Evolutionary conservation across 2,113 vertebrate genomes (phyloP).

Genomic region (Phrynocephalus versicolor): DNA sequence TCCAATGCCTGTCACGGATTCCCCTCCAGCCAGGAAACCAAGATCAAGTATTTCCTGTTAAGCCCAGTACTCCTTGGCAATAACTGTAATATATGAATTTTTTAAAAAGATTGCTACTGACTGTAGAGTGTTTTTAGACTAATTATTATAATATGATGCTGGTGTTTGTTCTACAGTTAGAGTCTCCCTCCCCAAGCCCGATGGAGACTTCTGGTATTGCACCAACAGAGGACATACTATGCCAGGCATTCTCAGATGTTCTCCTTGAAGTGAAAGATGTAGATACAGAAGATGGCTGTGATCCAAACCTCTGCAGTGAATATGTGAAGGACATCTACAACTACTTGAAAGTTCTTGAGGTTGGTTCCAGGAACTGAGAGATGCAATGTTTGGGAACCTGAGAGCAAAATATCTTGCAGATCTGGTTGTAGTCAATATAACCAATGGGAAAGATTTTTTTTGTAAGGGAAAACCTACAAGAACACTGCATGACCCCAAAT

Average conservation of each 20-base stretch:
- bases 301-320: constrained; percentile 82
- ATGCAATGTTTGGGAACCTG: not conserved
- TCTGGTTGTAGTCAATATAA: not conserved
- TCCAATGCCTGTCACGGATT: not conserved
- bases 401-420: not conserved
- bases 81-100: not conserved
- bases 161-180: constrained; percentile 35
- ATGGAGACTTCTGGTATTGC: constrained; percentile 78
- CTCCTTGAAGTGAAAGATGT: constrained; percentile 79
- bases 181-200: constrained; percentile 66
- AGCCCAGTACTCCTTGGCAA: not conserved
- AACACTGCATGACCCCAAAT: not conserved
- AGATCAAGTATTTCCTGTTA: not conserved
- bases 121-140: not conserved
- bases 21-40: not conserved
- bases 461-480: too few species aligned
- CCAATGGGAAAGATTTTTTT: not conserved
- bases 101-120: not conserved
- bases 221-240: constrained; percentile 67
- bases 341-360: constrained; percentile 84
- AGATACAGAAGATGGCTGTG: constrained; percentile 77
- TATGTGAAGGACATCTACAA: constrained; percentile 87
- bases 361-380: constrained; percentile 40
- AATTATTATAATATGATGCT: not conserved
- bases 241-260: constrained; percentile 82